Conservation (phyloP, 2,113 vertebrate species). For the Spilogale gracilis region DNA sequence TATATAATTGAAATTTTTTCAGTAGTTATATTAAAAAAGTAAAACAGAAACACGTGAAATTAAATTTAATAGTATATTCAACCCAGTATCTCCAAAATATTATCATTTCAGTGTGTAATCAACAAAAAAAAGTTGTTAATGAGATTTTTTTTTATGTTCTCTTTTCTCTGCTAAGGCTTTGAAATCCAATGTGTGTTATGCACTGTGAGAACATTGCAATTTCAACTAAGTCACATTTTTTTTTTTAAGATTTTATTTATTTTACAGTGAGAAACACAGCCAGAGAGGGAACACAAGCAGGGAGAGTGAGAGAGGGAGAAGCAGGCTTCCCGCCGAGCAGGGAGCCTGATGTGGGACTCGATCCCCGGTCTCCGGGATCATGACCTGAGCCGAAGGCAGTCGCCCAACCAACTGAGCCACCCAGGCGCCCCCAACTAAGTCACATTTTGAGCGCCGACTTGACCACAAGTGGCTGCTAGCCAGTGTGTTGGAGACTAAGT, state of each 20-base stretch:
- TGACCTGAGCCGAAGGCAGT: too few species aligned
- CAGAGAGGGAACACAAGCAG: too few species aligned
- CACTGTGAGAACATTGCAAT: fast-evolving
- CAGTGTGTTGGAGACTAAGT: neutral
- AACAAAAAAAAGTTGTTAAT: neutral
- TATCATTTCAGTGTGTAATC: neutral
- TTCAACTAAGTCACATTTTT: neutral
- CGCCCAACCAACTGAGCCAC: too few species aligned
- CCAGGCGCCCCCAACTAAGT: too few species aligned
- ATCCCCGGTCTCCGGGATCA: too few species aligned
- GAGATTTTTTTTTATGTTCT: neutral
- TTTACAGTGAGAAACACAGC: too few species aligned
- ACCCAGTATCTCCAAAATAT: neutral
- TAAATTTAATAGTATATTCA: neutral
- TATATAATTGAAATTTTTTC: neutral
- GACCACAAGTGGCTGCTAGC: neutral
- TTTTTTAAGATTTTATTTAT: neutral
- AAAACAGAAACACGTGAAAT: neutral
- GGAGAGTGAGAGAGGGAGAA: too few species aligned
- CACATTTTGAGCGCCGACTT: neutral
- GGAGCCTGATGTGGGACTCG: too few species aligned
- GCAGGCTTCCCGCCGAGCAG: too few species aligned
- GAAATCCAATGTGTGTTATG: neutral
- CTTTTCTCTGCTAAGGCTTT: neutral
- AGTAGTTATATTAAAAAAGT: neutral